Percentiles rank a stretch among this genome's conserved stretches.
Conservation (phyloP, 2,888 invertebrate species). For the Sepiola atlantica region DNA sequence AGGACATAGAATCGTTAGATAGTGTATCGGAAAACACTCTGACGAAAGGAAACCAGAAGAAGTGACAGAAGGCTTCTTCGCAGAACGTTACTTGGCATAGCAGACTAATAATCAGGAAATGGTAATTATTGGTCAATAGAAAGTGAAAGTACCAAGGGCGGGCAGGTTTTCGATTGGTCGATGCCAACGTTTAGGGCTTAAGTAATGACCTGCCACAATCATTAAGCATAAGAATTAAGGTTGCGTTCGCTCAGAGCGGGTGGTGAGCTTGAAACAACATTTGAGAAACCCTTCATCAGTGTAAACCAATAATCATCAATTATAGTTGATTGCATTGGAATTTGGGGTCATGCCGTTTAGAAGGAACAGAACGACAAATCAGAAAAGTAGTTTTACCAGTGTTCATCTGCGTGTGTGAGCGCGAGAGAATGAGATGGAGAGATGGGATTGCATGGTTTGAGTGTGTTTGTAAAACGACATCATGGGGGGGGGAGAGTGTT, state of each 20-base stretch:
- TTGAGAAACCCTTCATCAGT: not conserved
- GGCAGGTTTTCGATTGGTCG: not conserved
- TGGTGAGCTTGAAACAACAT: not conserved
- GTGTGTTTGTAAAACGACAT: not conserved
- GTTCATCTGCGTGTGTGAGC: not conserved
- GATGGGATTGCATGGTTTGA: too few relatives aligned
- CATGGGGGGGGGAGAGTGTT: too few relatives aligned
- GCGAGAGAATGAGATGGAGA: not conserved
- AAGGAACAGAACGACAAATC: not conserved
- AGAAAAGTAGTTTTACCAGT: not conserved
- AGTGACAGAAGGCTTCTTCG: not conserved
- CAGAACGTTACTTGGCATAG: not conserved
- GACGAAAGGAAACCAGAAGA: not conserved
- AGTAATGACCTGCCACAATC: conserved; percentile 20
- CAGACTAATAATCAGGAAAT: conserved; percentile 16
- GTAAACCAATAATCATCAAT: conserved; percentile 32
- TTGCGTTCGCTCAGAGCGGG: not conserved
- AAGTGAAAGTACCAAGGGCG: not conserved
- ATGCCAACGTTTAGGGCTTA: conserved; percentile 32
- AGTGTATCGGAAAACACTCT: not conserved
- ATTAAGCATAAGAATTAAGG: not conserved
- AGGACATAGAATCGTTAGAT: not conserved
- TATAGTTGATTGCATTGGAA: not conserved
- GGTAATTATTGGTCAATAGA: conserved; percentile 32
- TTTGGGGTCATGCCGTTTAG: not conserved